Evolutionary conservation across 2,113 vertebrate species (phyloP).

Genomic region (Boulengeromyrus knoepffleri): DNA sequence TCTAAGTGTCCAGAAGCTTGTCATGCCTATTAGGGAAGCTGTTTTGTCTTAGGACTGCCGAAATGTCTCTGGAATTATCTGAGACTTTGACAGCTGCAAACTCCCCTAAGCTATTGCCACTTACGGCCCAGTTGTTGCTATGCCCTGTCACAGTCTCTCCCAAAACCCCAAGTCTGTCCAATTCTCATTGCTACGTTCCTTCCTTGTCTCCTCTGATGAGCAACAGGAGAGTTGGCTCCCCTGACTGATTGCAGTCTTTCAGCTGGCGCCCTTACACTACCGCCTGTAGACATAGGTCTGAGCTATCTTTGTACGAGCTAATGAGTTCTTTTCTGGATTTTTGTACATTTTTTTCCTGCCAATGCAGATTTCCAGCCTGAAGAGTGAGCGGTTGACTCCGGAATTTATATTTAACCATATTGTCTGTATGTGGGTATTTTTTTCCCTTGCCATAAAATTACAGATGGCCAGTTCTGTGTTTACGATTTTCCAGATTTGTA

Average conservation of each 20-base stretch:
- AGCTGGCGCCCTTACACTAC: not conserved
- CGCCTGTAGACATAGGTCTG: not conserved
- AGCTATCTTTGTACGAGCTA: not conserved
- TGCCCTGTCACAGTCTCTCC: constrained; percentile 37
- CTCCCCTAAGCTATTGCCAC: constrained; percentile 33
- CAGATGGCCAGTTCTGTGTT: not conserved
- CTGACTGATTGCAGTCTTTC: not conserved
- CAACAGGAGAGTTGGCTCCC: not conserved
- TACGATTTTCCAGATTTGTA: not conserved
- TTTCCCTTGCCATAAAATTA: not conserved
- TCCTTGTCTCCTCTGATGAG: constrained; percentile 29
- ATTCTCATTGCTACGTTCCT: constrained; percentile 12
- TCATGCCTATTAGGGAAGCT: constrained; percentile 37
- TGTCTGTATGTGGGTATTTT: constrained; percentile 1
- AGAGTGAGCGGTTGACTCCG: not conserved
- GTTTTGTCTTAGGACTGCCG: constrained; percentile 23
- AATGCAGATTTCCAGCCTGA: constrained; percentile 2
- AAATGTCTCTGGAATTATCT: constrained; percentile 23
- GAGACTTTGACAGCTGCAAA: constrained; percentile 23
- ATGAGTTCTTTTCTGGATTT: not conserved
- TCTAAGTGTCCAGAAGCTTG: constrained; percentile 15
- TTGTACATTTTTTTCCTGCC: not conserved
- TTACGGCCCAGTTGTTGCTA: constrained; percentile 20
- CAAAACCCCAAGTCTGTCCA: constrained; percentile 30
- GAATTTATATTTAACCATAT: not conserved